phyloP scores from a whole-genome alignment of 92 coral and sea anemone genomes.

The Actinernus sp. region DNA sequence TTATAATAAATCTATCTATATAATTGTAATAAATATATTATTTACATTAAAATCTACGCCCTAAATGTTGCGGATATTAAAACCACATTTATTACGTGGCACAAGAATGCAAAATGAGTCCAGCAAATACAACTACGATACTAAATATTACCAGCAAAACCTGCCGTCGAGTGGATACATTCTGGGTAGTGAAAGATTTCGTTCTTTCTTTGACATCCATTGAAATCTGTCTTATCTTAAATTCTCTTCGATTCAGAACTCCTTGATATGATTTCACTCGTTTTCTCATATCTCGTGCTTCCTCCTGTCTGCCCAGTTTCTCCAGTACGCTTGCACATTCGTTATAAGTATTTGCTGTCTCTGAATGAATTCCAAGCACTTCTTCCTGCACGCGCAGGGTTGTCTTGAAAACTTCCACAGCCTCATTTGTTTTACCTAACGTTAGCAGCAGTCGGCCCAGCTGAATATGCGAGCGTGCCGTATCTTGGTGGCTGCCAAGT shows the following conservation, averaged over 20 bases:
- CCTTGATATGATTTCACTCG: too few species aligned
- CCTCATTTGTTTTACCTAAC: slow-evolving; percentile 1
- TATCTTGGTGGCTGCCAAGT: slow-evolving; percentile 32
- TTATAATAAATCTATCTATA: too few species aligned
- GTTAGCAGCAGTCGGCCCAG: slow-evolving; percentile 5
- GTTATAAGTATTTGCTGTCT: background rate
- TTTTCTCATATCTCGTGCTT: background rate
- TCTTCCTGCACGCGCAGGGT: slow-evolving; percentile 16
- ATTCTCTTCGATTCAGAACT: too few species aligned
- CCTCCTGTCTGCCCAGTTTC: background rate
- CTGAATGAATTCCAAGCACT: background rate
- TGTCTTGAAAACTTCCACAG: slow-evolving; percentile 3
- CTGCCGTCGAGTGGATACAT: background rate
- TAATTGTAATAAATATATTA: too few species aligned
- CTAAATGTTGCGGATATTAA: too few species aligned
- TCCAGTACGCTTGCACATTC: background rate
- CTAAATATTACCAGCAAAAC: background rate
- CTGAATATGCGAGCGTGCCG: slow-evolving; percentile 14
- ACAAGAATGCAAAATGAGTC: too few species aligned
- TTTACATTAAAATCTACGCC: too few species aligned
- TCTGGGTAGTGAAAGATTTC: background rate
- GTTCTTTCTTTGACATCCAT: background rate
- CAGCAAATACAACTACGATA: background rate
- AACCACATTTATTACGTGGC: too few species aligned
- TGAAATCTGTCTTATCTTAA: background rate